Conservation (phyloP, 1,140 invertebrate genomes). For the Calephelis nemesis region DNA sequence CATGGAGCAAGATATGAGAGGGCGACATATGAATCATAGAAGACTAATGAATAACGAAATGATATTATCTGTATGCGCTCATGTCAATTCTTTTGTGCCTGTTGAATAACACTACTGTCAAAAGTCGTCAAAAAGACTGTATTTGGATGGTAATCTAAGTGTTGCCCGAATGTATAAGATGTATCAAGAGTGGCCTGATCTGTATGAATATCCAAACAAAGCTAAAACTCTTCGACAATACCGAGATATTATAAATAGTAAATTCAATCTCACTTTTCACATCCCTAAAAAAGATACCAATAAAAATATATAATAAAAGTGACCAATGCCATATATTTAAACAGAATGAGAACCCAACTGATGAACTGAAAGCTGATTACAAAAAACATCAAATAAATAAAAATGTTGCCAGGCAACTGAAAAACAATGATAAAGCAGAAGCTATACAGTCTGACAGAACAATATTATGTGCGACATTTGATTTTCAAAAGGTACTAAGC, state of each 20-base stretch:
- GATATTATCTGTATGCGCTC: conserved; percentile 1
- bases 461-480: conserved; percentile 25
- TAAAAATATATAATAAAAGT: too few species aligned
- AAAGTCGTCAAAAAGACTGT: conserved; percentile 1
- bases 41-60: conserved; percentile 8
- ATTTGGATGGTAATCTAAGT: conserved; percentile 19
- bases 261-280: conserved; percentile 30
- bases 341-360: conserved; percentile 10
- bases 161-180: conserved; percentile 21
- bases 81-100: conserved; percentile 9
- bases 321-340: conserved; percentile 23
- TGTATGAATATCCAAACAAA: conserved; percentile 15
- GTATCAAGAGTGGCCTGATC: conserved; percentile 27
- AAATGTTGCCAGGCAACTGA: conserved; percentile 21
- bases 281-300: conserved; percentile 27
- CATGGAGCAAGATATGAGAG: conserved; percentile 2
- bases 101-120: conserved; percentile 15
- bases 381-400: conserved; percentile 23
- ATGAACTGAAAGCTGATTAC: conserved; percentile 7
- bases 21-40: conserved; percentile 17
- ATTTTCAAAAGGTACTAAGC: conserved; percentile 27
- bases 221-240: conserved; percentile 23
- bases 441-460: conserved; percentile 10
- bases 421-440: conserved; percentile 24
- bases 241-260: conserved; percentile 25